Base-by-base conservation (phyloP, 2,888 invertebrate genomes). In the Lithophane semibrunnea region DNA sequence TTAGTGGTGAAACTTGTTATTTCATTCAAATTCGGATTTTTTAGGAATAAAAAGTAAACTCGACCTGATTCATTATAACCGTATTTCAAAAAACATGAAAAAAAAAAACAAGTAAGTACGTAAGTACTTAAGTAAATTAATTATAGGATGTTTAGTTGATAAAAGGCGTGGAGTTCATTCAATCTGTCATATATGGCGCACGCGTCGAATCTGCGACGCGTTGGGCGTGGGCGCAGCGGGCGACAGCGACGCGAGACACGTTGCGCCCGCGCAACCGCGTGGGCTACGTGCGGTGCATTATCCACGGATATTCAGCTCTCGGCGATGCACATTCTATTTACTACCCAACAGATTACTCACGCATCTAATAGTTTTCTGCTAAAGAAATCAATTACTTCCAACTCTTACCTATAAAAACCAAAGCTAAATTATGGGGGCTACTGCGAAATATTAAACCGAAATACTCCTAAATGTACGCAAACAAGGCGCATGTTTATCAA, bases 401-500 rank as follows among this genome's bases (percentile, higher is more conserved):
- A 64, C 13, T 54, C n/a, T 7, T 3, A 64, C 10, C 63, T 5
- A 49, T 5, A 52, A 52, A 87, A 87, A 89, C 82, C 67, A 67
- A 67, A 61, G 66, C 75, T 84, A 85, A 88, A 89, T 88, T 87
- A 88, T 85, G 73, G 82, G 76, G 18, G 85, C 84, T 82, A 80
- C 88, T 88, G 86, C 80, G 84, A 86, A 89, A 89, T 84, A 88
- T 88, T 89, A 86, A 85, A 82, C 84, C 86, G 79, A 88, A 89
- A 86, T 76, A 85, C 83, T 90, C 86, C 89, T 90, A 91, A 92
- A 91, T 91, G 91, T 92, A 93, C 93, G 92, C 92, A 93, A 94
- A 94, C 92, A 92, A 92, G 93, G 89, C 88, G 88, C 88, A 90
- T 90, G 88, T 91, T 93, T 94, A 94, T 93, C 93, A 92, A 94